Percentiles rank a stretch among this genome's conserved stretches.
These are phyloP conservation scores for Heterochromis multidens DNA, from an alignment of 2,113 vertebrate genomes.

Conservation along the genomic window DNA sequence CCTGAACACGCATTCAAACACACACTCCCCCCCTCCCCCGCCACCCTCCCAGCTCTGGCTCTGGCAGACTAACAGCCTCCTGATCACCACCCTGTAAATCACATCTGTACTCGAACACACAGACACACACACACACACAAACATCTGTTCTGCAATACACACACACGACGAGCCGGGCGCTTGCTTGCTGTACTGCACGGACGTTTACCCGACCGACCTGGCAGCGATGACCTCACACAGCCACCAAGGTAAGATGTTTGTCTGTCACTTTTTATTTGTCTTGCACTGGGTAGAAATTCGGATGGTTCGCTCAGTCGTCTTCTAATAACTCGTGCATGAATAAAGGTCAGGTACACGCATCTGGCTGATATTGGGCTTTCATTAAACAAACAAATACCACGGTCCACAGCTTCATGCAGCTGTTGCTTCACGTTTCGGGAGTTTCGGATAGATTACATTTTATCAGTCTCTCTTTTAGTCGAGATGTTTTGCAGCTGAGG, in stretches of 20 bases:
- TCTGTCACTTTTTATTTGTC: neutral
- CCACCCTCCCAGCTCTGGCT: neutral
- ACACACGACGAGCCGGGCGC: neutral
- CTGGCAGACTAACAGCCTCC: neutral
- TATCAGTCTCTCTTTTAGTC: neutral
- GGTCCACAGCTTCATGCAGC: neutral
- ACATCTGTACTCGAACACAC: neutral
- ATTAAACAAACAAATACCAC: neutral
- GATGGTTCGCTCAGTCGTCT: neutral
- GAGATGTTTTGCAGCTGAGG: rapidly evolving
- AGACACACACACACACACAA: neutral
- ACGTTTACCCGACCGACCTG: neutral
- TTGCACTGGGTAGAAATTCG: rapidly evolving
- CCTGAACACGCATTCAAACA: neutral
- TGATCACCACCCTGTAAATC: neutral
- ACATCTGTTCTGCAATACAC: neutral
- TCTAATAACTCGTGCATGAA: neutral
- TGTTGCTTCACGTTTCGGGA: neutral
- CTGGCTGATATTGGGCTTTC: rapidly evolving
- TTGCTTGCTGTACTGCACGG: neutral
- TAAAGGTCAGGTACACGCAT: neutral
- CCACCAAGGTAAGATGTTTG: constrained; percentile 64
- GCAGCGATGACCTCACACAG: constrained; percentile 70
- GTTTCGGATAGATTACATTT: neutral
- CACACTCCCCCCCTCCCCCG: neutral